phyloP scores from a whole-genome alignment of 2,888 invertebrate genomes.

The Plebejus argus region DNA sequence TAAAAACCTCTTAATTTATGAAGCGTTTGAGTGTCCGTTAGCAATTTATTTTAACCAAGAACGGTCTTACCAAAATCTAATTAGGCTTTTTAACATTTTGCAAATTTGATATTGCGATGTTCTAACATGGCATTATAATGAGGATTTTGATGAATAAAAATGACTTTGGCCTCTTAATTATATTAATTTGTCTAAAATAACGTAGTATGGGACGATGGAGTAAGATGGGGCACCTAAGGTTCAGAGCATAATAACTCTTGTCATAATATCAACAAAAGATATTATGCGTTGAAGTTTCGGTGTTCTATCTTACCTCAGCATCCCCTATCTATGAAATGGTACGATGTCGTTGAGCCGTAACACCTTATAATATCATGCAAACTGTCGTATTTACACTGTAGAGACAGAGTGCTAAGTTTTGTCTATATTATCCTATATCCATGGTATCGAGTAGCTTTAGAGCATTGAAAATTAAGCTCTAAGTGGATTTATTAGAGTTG shows the following conservation, averaged over 20 bases:
- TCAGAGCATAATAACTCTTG: background rate
- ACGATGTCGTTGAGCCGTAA: conserved; percentile 75
- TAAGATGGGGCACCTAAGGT: background rate
- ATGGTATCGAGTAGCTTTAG: background rate
- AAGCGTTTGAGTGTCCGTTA: background rate
- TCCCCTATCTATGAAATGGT: conserved; percentile 49
- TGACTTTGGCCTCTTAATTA: conserved; percentile 53
- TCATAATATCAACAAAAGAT: background rate
- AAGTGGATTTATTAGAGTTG: background rate
- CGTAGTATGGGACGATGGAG: conserved; percentile 39
- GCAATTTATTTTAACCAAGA: conserved; percentile 6
- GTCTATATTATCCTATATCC: background rate
- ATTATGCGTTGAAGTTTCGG: background rate
- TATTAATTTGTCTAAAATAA: conserved; percentile 60
- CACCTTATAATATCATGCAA: conserved; percentile 72
- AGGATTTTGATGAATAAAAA: conserved; percentile 33
- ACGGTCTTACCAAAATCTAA: conserved; percentile 1
- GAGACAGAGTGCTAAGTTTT: conserved; percentile 26
- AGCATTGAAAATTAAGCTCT: background rate
- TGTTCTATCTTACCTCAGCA: background rate
- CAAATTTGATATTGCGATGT: conserved; percentile 14
- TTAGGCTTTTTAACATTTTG: conserved; percentile 15
- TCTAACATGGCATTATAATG: conserved; percentile 1
- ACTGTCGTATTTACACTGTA: conserved; percentile 67
- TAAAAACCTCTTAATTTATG: background rate